Evolutionary conservation across 2,888 invertebrate genomes (phyloP).

Genomic region (Nomada lathburiana): DNA sequence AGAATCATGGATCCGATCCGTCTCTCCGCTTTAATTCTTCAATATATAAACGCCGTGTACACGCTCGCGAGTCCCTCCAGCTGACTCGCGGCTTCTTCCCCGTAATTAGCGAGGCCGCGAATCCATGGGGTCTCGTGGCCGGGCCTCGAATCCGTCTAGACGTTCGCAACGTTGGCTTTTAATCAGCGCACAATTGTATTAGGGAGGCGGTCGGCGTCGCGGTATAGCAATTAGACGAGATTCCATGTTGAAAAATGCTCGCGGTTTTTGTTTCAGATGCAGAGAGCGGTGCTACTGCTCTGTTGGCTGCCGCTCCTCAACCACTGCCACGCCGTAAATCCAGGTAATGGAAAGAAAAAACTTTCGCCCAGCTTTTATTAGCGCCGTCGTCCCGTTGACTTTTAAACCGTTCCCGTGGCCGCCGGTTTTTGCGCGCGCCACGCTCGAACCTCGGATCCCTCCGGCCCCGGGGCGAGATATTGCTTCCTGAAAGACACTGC

Average conservation of each 20-base stretch:
- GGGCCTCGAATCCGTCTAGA: constrained; percentile 4
- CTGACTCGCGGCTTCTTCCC: background rate
- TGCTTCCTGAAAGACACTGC: background rate
- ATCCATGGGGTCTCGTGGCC: constrained; percentile 23
- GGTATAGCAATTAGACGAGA: constrained; percentile 28
- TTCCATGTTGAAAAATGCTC: constrained; percentile 25
- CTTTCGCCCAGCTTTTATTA: background rate
- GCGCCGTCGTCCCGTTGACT: background rate
- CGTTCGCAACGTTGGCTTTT: constrained; percentile 27
- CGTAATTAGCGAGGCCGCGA: constrained; percentile 37
- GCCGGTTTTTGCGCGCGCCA: background rate
- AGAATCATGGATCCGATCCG: too few species aligned
- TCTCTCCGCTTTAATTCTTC: too few species aligned
- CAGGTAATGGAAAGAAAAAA: constrained; percentile 75
- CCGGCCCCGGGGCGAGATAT: background rate
- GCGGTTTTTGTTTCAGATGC: constrained; percentile 79
- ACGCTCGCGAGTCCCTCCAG: background rate
- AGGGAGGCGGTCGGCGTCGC: constrained; percentile 7
- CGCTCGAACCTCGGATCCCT: background rate
- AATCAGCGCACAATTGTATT: constrained; percentile 46
- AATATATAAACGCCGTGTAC: too few species aligned
- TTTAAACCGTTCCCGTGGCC: background rate
- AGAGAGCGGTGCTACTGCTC: constrained; percentile 83
- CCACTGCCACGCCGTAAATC: constrained; percentile 83
- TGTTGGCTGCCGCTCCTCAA: constrained; percentile 84